A percentile compares a stretch with the other conserved stretches of the same genome.
phyloP scores from a whole-genome alignment of 2,888 invertebrate species.

The Amphiduros pacificus region DNA sequence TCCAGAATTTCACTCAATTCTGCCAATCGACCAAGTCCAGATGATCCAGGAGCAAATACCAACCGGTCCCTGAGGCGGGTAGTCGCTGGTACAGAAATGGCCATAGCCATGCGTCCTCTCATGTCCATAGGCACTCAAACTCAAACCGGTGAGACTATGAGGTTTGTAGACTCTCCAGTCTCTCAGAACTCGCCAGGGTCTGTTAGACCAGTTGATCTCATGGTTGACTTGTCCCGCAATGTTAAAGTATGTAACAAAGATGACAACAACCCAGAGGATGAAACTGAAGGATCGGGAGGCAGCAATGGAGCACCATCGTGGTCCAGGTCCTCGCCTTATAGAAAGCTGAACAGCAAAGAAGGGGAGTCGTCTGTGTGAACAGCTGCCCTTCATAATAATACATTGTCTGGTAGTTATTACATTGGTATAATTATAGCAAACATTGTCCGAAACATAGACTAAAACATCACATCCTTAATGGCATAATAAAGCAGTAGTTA shows the following conservation, averaged over 20 bases:
- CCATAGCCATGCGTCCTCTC: not conserved
- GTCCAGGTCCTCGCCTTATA: not conserved
- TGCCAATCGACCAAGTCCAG: slow-evolving; percentile 9
- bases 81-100: not conserved
- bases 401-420: too few relatives aligned
- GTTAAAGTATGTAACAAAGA: not conserved
- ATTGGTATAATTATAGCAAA: too few relatives aligned
- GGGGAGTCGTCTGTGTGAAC: slow-evolving; percentile 9
- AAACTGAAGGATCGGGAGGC: not conserved
- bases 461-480: too few relatives aligned
- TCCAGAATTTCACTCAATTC: slow-evolving; percentile 18
- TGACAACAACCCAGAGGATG: not conserved
- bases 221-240: slow-evolving; percentile 9
- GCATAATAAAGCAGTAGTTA: too few relatives aligned
- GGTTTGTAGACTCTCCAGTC: not conserved
- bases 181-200: slow-evolving; percentile 6
- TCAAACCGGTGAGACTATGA: not conserved
- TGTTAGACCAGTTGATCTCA: slow-evolving; percentile 10
- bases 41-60: slow-evolving; percentile 10
- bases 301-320: not conserved
- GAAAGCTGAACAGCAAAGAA: slow-evolving; percentile 1
- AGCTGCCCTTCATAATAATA: too few relatives aligned
- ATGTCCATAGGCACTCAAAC: not conserved
- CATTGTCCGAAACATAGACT: too few relatives aligned
- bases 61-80: not conserved